Conservation (phyloP, 2,113 vertebrate species). For the Rana temporaria region DNA sequence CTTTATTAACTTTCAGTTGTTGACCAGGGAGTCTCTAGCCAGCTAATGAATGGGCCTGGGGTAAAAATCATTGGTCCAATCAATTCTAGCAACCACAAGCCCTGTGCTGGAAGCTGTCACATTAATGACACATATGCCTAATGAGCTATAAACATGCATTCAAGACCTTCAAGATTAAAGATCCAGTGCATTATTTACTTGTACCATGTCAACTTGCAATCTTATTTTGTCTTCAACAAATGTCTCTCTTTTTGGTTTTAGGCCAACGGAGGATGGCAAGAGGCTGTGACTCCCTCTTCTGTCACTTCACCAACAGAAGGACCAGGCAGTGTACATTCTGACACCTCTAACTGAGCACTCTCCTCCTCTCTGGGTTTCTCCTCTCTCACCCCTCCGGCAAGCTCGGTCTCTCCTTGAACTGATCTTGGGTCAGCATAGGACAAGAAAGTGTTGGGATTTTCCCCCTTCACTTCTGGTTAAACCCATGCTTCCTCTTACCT, state of each 20-base stretch:
- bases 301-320: conserved; percentile 78
- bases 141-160: no score
- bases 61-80: no score
- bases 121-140: no score
- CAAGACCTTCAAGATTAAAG: no score
- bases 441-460: background rate
- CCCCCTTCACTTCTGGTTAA: background rate
- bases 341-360: conserved; percentile 85
- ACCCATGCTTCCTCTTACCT: background rate
- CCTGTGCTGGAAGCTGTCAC: no score
- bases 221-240: background rate
- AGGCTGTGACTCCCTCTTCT: conserved; percentile 81
- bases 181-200: background rate
- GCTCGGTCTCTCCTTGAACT: conserved; percentile 55
- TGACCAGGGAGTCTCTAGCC: no score
- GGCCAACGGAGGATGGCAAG: conserved; percentile 88
- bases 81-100: no score
- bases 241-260: conserved; percentile 59
- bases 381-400: conserved; percentile 8
- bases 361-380: conserved; percentile 50
- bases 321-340: conserved; percentile 85
- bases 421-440: conserved; percentile 59
- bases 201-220: background rate
- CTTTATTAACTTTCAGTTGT: no score
- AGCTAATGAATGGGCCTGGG: no score